Conservation (phyloP, 1,140 invertebrate genomes). For the Caenorhabditis latens region DNA sequence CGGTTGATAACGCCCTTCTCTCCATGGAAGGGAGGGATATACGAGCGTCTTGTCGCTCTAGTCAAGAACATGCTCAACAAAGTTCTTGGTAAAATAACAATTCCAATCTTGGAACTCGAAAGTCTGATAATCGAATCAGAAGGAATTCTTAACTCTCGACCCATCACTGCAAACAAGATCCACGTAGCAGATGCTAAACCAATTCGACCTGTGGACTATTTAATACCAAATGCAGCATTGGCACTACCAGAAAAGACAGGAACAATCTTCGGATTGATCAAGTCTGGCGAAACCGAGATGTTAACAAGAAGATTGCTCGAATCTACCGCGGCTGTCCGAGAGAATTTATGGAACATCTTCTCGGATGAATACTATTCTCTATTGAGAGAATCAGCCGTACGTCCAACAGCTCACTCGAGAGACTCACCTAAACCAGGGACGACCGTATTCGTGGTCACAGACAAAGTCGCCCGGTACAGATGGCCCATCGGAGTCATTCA, state of each 20-base stretch:
- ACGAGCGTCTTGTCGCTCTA: conserved; percentile 21
- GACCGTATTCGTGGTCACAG: background rate
- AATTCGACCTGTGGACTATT: background rate
- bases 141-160: conserved; percentile 30
- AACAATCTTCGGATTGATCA: background rate
- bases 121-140: conserved; percentile 17
- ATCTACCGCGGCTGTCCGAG: background rate
- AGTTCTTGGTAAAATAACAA: background rate
- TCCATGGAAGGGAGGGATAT: conserved; percentile 52
- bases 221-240: background rate
- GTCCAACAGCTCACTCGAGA: background rate
- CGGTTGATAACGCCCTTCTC: background rate
- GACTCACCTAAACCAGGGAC: background rate
- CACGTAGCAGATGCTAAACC: background rate
- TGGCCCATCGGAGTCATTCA: conserved; percentile 2
- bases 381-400: background rate
- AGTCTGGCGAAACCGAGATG: background rate
- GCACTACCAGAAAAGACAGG: background rate
- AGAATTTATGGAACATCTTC: background rate
- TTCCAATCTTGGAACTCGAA: background rate
- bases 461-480: background rate
- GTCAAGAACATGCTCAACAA: conserved; percentile 36
- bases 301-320: background rate
- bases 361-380: background rate
- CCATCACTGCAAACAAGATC: conserved; percentile 9